Conservation (phyloP, 1,140 invertebrate genomes). For the Panagrolaimus sp. region DNA sequence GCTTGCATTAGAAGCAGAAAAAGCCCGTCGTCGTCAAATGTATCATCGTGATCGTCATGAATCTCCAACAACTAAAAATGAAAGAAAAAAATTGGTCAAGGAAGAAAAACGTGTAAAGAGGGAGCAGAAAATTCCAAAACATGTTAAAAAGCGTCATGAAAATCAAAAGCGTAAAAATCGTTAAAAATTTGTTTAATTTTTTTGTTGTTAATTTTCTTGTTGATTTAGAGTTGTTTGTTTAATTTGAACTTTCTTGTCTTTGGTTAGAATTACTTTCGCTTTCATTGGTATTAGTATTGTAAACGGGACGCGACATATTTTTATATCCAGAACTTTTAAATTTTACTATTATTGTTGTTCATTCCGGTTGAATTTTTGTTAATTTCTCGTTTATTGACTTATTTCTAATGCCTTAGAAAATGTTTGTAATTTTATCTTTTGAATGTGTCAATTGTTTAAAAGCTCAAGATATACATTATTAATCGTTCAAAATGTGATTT, state of each 20-base stretch:
- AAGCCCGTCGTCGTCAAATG: constrained; percentile 26
- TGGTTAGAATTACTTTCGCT: too few relatives aligned
- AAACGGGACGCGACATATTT: too few relatives aligned
- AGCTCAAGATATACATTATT: too few relatives aligned
- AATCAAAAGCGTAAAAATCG: constrained; percentile 33
- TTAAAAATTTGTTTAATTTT: constrained; percentile 15
- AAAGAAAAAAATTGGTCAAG: constrained; percentile 60
- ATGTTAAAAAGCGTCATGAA: constrained; percentile 73
- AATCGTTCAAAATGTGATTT: too few relatives aligned
- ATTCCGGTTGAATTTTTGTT: too few relatives aligned
- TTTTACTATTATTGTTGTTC: too few relatives aligned
- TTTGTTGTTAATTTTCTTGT: neutral
- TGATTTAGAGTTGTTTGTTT: neutral
- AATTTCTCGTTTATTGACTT: too few relatives aligned
- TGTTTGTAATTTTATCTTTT: too few relatives aligned
- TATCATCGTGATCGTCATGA: constrained; percentile 67
- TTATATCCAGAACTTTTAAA: too few relatives aligned
- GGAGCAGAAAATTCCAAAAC: constrained; percentile 78
- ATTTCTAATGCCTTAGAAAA: too few relatives aligned
- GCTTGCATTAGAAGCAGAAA: constrained; percentile 18
- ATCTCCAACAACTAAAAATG: constrained; percentile 76
- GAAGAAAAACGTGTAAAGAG: constrained; percentile 82
- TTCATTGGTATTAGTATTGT: too few relatives aligned
- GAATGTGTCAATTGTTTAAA: too few relatives aligned
- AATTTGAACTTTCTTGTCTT: constrained; percentile 16